Conservation (phyloP, 2,113 vertebrate genomes). For the Heloderma charlesbogerti region DNA sequence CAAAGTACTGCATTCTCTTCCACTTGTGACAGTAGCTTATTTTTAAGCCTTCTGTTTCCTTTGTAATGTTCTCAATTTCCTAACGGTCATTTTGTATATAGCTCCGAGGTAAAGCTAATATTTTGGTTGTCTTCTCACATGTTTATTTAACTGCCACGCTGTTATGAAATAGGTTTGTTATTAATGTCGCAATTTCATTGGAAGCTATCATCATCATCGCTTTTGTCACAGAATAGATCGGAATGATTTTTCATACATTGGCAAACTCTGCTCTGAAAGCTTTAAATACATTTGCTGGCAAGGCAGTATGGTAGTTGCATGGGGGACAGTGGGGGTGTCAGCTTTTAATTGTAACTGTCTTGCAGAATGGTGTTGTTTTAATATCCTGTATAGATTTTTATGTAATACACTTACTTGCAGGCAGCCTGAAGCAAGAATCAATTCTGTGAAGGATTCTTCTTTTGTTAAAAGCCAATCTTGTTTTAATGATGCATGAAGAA, state of each 20-base stretch:
- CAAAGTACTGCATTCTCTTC: conserved; percentile 23
- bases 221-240: neutral
- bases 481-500: conserved; percentile 99
- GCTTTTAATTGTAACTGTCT: conserved; percentile 99
- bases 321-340: conserved; percentile 87
- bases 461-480: conserved; percentile 99
- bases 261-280: conserved; percentile 69
- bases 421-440: conserved; percentile 99
- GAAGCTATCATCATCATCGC: conserved; percentile 13
- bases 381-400: conserved; percentile 99
- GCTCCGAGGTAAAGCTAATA: neutral
- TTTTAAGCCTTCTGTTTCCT: neutral
- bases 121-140: neutral
- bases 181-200: conserved; percentile 43
- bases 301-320: conserved; percentile 80
- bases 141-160: conserved; percentile 20
- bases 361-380: conserved; percentile 99
- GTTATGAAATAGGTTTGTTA: conserved; percentile 42
- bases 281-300: conserved; percentile 82
- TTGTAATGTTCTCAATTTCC: neutral
- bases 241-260: conserved; percentile 57
- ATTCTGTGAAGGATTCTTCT: conserved; percentile 99
- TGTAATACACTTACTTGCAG: conserved; percentile 99
- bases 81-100: neutral
- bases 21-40: neutral